Conservation (phyloP, 1,140 invertebrate species). For the Drosophila novamexicana region DNA sequence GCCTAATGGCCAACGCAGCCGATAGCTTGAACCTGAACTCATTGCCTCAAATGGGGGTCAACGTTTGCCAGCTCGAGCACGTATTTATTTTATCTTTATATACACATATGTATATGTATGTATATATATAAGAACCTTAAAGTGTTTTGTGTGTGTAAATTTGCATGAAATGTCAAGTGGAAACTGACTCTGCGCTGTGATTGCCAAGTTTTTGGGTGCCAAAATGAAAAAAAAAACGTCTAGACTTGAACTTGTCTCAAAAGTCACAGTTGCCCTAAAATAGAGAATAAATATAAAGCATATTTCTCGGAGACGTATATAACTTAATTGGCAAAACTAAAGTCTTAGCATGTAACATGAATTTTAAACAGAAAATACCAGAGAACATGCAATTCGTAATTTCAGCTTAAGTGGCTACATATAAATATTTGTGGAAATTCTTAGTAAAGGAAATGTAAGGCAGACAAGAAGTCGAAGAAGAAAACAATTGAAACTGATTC, state of each 20-base stretch:
- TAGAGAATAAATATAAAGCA: not conserved
- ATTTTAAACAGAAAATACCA: too few relatives aligned
- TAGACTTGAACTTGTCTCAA: slow-evolving; percentile 18
- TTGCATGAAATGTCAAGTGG: slow-evolving; percentile 42
- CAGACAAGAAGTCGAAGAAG: too few relatives aligned
- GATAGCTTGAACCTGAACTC: not conserved
- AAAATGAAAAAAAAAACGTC: slow-evolving; percentile 4
- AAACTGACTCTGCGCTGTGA: slow-evolving; percentile 2
- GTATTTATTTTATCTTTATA: not conserved
- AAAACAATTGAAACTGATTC: too few relatives aligned
- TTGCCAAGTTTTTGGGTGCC: slow-evolving; percentile 2
- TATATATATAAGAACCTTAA: not conserved
- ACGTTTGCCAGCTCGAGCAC: slow-evolving; percentile 4
- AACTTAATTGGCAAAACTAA: not conserved
- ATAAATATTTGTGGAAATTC: too few relatives aligned
- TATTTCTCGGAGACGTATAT: not conserved
- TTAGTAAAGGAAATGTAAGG: too few relatives aligned
- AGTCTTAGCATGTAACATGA: not conserved
- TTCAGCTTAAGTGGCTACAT: too few relatives aligned
- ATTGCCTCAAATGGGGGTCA: slow-evolving; percentile 1
- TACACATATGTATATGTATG: not conserved
- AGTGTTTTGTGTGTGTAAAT: slow-evolving; percentile 31
- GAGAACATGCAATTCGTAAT: too few relatives aligned
- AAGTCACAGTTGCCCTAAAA: not conserved
- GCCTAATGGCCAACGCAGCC: not conserved